Base-by-base conservation (phyloP, 1,140 invertebrate genomes). In the Drosophila melanogaster region DNA sequence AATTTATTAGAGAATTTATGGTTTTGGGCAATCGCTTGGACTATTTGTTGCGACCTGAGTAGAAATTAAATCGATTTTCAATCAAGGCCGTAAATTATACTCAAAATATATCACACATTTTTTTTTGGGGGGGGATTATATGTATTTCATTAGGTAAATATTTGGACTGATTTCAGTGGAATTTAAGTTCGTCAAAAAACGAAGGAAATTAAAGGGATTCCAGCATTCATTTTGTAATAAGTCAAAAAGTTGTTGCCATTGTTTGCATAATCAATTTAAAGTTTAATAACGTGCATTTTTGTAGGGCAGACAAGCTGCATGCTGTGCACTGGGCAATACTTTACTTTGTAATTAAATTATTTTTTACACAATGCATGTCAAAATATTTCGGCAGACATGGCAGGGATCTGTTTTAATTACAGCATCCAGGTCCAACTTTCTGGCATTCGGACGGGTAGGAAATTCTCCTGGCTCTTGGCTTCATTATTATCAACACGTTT, bases 401-500 rank as follows among this genome's bases (percentile, higher is more conserved):
- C 50, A 46, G 55, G 43, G 56, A 49, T 46, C 50, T 41, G 46
- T 43, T 79, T 73, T 79, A 79, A 79, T 79, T 79, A 79, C 56
- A 72, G 40, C 44, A 60, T 44, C 19, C 49, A 30, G 62, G 61
- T 24, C 46, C 26, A 59, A 50, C 54, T 79, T 59, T 66, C 55
- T 17, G 51, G 73, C 67, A 79, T 67, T 66, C 56, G 79, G 76
- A 79, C 40, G 55, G 54, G 41, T 14, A n/a, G 1, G 15, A 41
- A 47, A 60, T 59, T 24, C 71, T 49, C 47, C 37, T 11, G 72
- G 40, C 43, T 67, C 64, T 56, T 60, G 59, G 61, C 72, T 81
- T 55, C 76, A 79, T 79, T 86, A 87, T 79, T 89, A 84, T 89
- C 84, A 79, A 83, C 84, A 87, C 84, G 81, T 79, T 89, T 64